Conservation (phyloP, 2,888 invertebrate species). For the Teinopalpus imperialis region DNA sequence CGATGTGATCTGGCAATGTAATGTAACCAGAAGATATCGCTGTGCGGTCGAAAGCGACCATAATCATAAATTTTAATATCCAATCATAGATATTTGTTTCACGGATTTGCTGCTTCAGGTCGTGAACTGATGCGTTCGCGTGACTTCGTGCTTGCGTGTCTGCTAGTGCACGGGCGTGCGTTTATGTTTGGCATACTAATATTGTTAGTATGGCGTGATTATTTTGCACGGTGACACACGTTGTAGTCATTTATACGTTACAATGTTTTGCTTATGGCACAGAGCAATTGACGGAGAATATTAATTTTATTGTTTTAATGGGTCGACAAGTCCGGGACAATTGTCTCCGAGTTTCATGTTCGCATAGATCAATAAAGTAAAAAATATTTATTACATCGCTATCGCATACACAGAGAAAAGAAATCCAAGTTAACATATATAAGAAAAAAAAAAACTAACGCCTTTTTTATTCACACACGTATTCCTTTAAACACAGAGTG, state of each 20-base stretch:
- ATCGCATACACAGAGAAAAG: too few relatives aligned
- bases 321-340: slow-evolving; percentile 2
- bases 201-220: slow-evolving; percentile 13
- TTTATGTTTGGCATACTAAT: slow-evolving; percentile 22
- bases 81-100: slow-evolving; percentile 16
- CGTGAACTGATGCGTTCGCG: slow-evolving; percentile 23
- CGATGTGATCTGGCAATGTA: too few relatives aligned
- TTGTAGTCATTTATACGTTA: slow-evolving; percentile 19
- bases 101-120: slow-evolving; percentile 18
- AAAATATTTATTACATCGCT: too few relatives aligned
- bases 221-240: slow-evolving; percentile 24
- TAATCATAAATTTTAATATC: too few relatives aligned
- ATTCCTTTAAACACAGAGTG: too few relatives aligned
- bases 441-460: too few relatives aligned
- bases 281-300: slow-evolving; percentile 17
- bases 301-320: slow-evolving; percentile 23
- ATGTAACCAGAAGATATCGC: too few relatives aligned
- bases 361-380: too few relatives aligned
- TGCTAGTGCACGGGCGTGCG: slow-evolving; percentile 12
- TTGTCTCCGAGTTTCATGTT: too few relatives aligned
- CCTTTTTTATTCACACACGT: too few relatives aligned
- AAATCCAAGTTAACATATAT: too few relatives aligned
- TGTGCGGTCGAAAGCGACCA: too few relatives aligned
- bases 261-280: slow-evolving; percentile 14
- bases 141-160: slow-evolving; percentile 23